A percentile compares a stretch with the other conserved stretches of the same genome.
phyloP scores from a whole-genome alignment of 2,888 invertebrate species.

The Noctua janthe region DNA sequence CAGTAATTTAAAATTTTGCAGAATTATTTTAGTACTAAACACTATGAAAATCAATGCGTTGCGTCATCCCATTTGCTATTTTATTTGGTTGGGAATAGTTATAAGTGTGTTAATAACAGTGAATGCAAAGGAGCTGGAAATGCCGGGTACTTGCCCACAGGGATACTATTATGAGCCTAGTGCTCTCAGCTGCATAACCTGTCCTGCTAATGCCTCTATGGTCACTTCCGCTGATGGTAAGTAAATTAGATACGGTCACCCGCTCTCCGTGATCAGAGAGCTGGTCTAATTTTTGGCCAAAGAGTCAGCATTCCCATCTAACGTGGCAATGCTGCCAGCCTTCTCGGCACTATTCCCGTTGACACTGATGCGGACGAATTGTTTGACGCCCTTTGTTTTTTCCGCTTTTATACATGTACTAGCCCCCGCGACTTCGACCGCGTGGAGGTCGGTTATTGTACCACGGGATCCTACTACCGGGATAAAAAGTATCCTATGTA shows the following conservation, averaged over 20 bases:
- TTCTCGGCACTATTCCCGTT: too few relatives aligned
- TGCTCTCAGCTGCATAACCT: constrained; percentile 76
- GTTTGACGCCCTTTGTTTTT: too few relatives aligned
- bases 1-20: neutral
- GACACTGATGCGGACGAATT: too few relatives aligned
- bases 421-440: too few relatives aligned
- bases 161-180: constrained; percentile 82
- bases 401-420: too few relatives aligned
- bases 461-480: too few relatives aligned
- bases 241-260: constrained; percentile 47
- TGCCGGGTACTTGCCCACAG: constrained; percentile 74
- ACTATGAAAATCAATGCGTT: constrained; percentile 24
- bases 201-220: constrained; percentile 81
- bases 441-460: too few relatives aligned
- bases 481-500: too few relatives aligned
- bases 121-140: constrained; percentile 66
- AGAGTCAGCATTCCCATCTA: neutral
- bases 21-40: neutral
- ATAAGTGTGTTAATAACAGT: constrained; percentile 8
- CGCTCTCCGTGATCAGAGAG: neutral
- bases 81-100: constrained; percentile 14
- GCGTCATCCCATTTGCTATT: constrained; percentile 4
- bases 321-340: too few relatives aligned
- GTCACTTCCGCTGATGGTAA: constrained; percentile 81
- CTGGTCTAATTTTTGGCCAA: neutral